Base-by-base conservation (phyloP, 2,888 invertebrate genomes). In the Drosophila antonietae region DNA sequence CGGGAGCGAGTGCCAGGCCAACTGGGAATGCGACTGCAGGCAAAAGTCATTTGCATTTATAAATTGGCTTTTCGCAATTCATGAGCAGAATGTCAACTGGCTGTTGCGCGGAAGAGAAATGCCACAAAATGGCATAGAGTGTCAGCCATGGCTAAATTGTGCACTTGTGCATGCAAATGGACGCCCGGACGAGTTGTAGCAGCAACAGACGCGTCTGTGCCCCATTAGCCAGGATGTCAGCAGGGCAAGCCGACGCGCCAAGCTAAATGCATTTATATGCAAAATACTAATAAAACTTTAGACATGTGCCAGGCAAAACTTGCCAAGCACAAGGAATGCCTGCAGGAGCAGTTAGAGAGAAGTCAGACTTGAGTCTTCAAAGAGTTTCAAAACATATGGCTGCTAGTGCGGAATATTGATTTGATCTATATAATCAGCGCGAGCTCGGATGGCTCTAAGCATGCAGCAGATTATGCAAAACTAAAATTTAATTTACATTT, bases 41-140 rank as follows among this genome's bases (percentile, higher is more conserved):
- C 76, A 76, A 83, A 82, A 83, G 79, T 83, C 81, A 89, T 89
- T 89, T 89, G 90, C 89, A 89, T 89, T 88, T 89, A 81, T 83
- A 90, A 89, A 89, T 89, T 89, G 86, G 89, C 86, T 89, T 83
- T 88, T 84, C 80, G 79, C 88, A 79, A 82, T 88, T 88, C 86
- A 85, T 89, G 77, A 78, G 83, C 69, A 74, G 77, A 88, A 80
- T 82, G 80, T 80, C 86, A 88, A 75, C 73, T 68, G 51, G 49
- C 64, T 49, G 57, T 46, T 59, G 44, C n/a, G 37, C 49, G 35
- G 35, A 41, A 10, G 52, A n/a, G 20, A 33, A 53, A 46, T 37
- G 63, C 44, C 56, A 41, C 74, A 61, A 74, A 80, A 70, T 70
- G 83, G 75, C 70, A 73, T 62, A 61, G 79, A 78, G 68, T 69